Percentiles rank a stretch among this genome's conserved stretches.
Evolutionary conservation across 1,140 invertebrate species (phyloP).

Genomic region (Tetramorium parvispinum): DNA sequence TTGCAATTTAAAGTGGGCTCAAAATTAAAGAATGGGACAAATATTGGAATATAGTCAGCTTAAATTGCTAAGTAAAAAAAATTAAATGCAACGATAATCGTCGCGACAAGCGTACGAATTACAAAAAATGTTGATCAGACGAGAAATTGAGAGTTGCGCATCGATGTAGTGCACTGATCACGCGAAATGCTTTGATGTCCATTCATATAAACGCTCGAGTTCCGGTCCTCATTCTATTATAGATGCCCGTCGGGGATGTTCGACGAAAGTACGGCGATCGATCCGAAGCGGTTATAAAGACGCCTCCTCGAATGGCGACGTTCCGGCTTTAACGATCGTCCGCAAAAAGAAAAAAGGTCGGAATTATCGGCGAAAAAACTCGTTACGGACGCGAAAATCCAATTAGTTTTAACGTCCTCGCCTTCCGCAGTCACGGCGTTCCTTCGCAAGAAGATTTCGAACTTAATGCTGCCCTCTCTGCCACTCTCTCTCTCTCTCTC

Average conservation of each 20-base stretch:
- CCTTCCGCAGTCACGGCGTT: constrained; percentile 61
- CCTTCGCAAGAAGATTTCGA: constrained; percentile 65
- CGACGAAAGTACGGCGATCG: constrained; percentile 47
- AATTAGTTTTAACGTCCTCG: constrained; percentile 68
- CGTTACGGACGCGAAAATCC: constrained; percentile 66
- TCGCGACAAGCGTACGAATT: neutral
- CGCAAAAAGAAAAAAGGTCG: constrained; percentile 37
- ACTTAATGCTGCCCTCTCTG: constrained; percentile 44
- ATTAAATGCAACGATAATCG: neutral
- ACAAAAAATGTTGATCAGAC: neutral
- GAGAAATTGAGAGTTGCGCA: neutral
- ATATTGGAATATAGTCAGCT: neutral
- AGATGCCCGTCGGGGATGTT: constrained; percentile 26
- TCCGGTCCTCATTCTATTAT: constrained; percentile 24
- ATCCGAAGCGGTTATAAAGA: constrained; percentile 51
- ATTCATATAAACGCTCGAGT: constrained; percentile 19
- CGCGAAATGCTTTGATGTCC: neutral
- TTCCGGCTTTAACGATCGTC: constrained; percentile 54
- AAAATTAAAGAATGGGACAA: neutral
- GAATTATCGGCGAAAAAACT: constrained; percentile 60
- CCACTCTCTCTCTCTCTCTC: constrained; percentile 28
- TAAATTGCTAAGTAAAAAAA: neutral
- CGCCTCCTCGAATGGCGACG: constrained; percentile 34
- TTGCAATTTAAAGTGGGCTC: neutral
- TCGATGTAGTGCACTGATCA: neutral